phyloP scores from a whole-genome alignment of 2,888 invertebrate species.

The Augiades crinisus region DNA sequence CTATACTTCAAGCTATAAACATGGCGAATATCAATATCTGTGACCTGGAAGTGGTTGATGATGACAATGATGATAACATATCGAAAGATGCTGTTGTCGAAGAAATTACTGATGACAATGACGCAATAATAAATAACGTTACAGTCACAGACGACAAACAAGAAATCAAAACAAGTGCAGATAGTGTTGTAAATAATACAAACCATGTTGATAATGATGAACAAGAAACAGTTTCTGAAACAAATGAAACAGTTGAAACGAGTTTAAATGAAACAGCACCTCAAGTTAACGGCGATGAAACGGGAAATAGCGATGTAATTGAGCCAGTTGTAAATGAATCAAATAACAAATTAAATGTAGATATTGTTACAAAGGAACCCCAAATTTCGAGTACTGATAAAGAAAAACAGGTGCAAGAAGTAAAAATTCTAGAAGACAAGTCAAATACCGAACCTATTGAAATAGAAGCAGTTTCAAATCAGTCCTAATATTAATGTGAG shows the following conservation, averaged over 20 bases:
- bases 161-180: background rate
- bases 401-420: constrained; percentile 4
- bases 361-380: background rate
- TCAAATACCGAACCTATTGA: background rate
- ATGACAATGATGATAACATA: constrained; percentile 34
- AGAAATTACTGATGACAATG: constrained; percentile 25
- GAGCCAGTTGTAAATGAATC: constrained; percentile 11
- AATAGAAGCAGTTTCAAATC: background rate
- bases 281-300: constrained; percentile 16
- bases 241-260: constrained; percentile 29
- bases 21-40: constrained; percentile 56
- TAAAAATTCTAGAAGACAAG: constrained; percentile 4
- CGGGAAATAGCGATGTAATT: background rate
- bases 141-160: background rate
- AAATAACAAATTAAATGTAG: constrained; percentile 13
- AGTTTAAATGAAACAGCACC: constrained; percentile 34
- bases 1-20: constrained; percentile 60
- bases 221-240: no score
- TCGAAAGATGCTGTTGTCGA: constrained; percentile 27
- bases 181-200: background rate
- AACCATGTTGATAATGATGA: background rate
- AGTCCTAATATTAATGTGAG: constrained; percentile 8
- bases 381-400: background rate
- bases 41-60: constrained; percentile 53
- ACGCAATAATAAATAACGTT: background rate